A percentile compares a stretch with the other conserved stretches of the same genome.
phyloP scores from a whole-genome alignment of 2,113 vertebrate genomes.

The Leuciscus idus region DNA sequence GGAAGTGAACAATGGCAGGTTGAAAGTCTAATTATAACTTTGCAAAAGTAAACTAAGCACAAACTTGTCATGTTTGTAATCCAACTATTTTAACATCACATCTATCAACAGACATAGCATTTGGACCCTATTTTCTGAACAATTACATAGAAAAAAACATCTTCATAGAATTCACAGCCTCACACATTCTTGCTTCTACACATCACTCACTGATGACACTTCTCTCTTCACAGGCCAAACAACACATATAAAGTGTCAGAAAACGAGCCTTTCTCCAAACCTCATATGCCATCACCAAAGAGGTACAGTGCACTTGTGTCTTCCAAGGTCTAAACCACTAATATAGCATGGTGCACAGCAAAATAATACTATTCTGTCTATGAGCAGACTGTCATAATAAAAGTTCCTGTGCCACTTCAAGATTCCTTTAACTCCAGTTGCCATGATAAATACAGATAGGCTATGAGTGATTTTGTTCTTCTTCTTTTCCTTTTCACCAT shows the following conservation, averaged over 20 bases:
- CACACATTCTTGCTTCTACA: too few relatives aligned
- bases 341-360: neutral
- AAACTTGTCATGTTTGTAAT: neutral
- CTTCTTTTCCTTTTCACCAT: neutral
- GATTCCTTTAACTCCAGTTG: neutral
- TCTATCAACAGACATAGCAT: slow-evolving; percentile 14
- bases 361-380: neutral
- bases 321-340: neutral
- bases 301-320: slow-evolving; percentile 51
- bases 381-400: neutral
- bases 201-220: neutral
- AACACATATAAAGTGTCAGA: neutral
- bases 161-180: too few relatives aligned
- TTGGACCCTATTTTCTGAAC: slow-evolving; percentile 40
- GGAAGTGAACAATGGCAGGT: neutral
- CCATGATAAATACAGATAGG: neutral
- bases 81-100: neutral
- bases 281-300: slow-evolving; percentile 63
- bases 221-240: slow-evolving; percentile 49
- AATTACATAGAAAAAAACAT: too few relatives aligned
- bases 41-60: neutral
- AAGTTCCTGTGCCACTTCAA: neutral
- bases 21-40: neutral
- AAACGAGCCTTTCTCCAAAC: slow-evolving; percentile 53
- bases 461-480: neutral